Percentiles rank a stretch among this genome's conserved stretches.
Evolutionary conservation across 2,113 vertebrate genomes (phyloP).

Genomic region (Scalopus aquaticus): DNA sequence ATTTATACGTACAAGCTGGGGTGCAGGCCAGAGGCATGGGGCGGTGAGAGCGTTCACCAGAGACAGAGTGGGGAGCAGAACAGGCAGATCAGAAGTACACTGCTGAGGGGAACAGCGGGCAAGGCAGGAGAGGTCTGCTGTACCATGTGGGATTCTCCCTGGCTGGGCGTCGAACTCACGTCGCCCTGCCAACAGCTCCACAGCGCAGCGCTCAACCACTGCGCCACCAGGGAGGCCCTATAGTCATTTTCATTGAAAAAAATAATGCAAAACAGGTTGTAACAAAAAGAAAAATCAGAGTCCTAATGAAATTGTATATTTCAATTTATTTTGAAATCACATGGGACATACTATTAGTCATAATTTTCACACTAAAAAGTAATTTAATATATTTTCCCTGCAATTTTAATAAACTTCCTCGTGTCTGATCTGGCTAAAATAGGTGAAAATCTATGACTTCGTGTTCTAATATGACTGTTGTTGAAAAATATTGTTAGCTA

Average conservation of each 20-base stretch:
- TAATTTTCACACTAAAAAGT: not conserved
- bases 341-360: not conserved
- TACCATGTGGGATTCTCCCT: no score
- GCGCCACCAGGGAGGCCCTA: not conserved
- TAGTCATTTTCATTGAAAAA: slow-evolving; percentile 18
- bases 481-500: not conserved
- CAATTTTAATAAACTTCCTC: slow-evolving; percentile 15
- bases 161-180: no score
- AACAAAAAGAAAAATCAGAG: not conserved
- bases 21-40: no score
- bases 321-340: not conserved
- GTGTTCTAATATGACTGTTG: not conserved
- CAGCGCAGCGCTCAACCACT: no score
- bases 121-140: no score
- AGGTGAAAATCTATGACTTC: not conserved
- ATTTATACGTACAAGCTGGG: no score
- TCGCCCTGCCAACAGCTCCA: no score
- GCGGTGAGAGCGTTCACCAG: no score
- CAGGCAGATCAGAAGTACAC: no score
- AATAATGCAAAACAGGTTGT: not conserved
- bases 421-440: not conserved
- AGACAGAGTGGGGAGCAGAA: no score
- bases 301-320: not conserved
- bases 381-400: not conserved
- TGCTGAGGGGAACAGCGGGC: no score